Evolutionary conservation across 2,888 invertebrate species (phyloP), one percentile per base, ranked within the genome.

Genomic region (Hyppa rectilinea): DNA sequence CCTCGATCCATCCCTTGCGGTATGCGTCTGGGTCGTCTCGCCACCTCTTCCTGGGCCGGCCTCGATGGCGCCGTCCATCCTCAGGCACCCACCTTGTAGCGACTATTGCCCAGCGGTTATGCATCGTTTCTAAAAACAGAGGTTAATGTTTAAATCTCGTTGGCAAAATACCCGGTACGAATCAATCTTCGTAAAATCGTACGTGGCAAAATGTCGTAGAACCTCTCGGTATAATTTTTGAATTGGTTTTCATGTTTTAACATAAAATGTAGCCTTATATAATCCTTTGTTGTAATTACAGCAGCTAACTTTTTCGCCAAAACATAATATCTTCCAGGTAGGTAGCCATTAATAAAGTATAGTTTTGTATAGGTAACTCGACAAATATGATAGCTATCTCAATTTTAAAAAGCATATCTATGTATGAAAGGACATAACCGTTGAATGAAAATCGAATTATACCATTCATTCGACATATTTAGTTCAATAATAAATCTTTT

Each of bases 401-500:
- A 68, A 78, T 72, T 78, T 65, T 59, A 67, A 80, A 84, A 78
- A 67, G 50, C 73, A 49, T 71, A 52, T 61, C 75, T 56, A 62
- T 74, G 71, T 56, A 62, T 74, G 71, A 83, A 82, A 65, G 55
- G 52, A 55, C 52, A 55, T 75, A 61, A 47, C 65, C 52, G 9
- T 62, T 74, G 82, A 76, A 82, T 76, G 72, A 81, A 82, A 62
- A 80, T 75, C 83, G 84, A 76, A 80, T 69, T 62, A 64, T 70
- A 70, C 69, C 84, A 82, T 82, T 72, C 77, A 79, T 73, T 82
- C 65, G 53, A 68, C 4, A 45, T 75, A 70, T 70, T 64, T 68
- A 78, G 55, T 79, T 64, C 74, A 81, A 85, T 83, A 72, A 86
- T 83, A 84, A 87, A 85, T 85, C 82, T 85, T 75, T 55, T 45